A percentile compares a stretch with the other conserved stretches of the same genome.
phyloP scores from a whole-genome alignment of 2,113 vertebrate genomes.

The Todiramphus saurophagus region DNA sequence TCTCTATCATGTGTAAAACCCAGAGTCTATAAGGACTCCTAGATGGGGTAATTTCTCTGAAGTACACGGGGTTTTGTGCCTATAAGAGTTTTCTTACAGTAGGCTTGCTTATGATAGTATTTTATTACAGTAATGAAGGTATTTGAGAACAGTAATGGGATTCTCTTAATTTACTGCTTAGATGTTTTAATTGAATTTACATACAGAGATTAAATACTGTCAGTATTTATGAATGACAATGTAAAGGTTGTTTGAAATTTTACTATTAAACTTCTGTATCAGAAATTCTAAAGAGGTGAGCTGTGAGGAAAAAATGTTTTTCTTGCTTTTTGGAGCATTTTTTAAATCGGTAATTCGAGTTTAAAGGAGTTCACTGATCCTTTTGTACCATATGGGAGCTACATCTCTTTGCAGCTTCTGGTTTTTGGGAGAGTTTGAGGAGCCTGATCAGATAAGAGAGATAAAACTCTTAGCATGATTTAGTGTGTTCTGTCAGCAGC shows the following conservation, averaged over 20 bases:
- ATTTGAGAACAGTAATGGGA: not conserved
- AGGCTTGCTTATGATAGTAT: not conserved
- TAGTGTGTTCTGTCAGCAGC: not conserved
- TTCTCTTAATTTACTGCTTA: not conserved
- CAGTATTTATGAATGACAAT: not conserved
- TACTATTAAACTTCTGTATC: not conserved
- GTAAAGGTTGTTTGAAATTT: not conserved
- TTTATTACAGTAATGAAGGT: not conserved
- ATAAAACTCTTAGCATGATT: not conserved
- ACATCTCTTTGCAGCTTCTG: conserved; percentile 1
- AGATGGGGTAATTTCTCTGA: not conserved
- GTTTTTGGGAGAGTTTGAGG: not conserved
- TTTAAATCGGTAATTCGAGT: not conserved
- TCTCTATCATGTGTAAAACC: not conserved
- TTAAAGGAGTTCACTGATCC: not conserved
- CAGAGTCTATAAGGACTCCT: not conserved
- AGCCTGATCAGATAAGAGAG: conserved; percentile 32
- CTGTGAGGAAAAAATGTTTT: not conserved
- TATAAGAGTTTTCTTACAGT: not conserved
- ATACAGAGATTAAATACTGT: not conserved
- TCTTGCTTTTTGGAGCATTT: not conserved
- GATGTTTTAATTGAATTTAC: not conserved
- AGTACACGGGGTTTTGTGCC: not conserved
- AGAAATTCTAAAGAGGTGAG: not conserved
- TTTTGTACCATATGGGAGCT: not conserved